A percentile compares a stretch with the other conserved stretches of the same genome.
Conservation (phyloP, 2,888 invertebrate species). For the Heliconius cydno region DNA sequence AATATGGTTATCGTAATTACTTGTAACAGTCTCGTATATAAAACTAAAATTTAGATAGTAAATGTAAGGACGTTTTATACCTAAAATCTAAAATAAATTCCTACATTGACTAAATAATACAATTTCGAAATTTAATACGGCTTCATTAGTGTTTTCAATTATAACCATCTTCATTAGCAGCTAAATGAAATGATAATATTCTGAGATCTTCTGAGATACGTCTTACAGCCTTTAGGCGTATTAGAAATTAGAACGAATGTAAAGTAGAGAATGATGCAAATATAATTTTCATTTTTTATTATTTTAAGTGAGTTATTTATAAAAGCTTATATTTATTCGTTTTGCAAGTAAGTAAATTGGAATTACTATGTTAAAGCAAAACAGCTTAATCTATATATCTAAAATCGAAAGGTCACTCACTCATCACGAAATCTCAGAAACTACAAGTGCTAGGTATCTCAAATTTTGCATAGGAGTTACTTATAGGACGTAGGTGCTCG, state of each 20-base stretch:
- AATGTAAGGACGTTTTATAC: neutral
- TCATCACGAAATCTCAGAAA: too few relatives aligned
- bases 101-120: neutral
- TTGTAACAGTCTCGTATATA: too few relatives aligned
- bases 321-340: neutral
- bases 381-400: too few relatives aligned
- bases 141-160: conserved; percentile 29
- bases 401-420: too few relatives aligned
- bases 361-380: too few relatives aligned
- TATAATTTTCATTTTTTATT: neutral
- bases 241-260: neutral
- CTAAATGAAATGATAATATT: conserved; percentile 30
- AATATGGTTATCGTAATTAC: too few relatives aligned
- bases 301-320: neutral
- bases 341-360: neutral
- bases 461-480: too few relatives aligned
- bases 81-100: neutral
- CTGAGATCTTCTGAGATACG: conserved; percentile 25
- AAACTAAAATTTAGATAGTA: neutral
- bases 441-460: too few relatives aligned
- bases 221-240: neutral
- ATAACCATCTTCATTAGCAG: conserved; percentile 29
- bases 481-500: too few relatives aligned
- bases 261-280: neutral
- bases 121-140: neutral